Evolutionary conservation across 37 sponge, comb jelly and placozoan species (phyloP).

Genomic region (Eunapius fragilis): DNA sequence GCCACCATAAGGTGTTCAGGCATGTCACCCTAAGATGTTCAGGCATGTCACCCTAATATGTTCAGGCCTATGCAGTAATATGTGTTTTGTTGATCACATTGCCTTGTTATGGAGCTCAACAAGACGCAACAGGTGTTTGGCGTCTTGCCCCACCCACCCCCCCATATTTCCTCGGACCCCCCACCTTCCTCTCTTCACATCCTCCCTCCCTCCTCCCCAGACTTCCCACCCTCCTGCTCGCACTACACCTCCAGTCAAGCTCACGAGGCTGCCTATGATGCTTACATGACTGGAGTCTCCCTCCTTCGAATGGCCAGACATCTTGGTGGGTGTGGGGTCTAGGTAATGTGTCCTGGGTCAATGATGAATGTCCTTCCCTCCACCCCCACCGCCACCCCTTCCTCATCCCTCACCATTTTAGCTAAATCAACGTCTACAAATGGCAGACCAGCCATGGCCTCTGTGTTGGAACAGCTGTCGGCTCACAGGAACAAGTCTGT

Average conservation of each 20-base stretch:
- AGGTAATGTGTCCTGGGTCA: no score
- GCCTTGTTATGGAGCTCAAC: no score
- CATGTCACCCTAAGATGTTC: background rate
- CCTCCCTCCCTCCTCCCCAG: no score
- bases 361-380: no score
- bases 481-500: background rate
- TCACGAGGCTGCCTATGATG: background rate
- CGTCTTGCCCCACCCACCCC: no score
- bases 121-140: no score
- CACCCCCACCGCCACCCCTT: no score
- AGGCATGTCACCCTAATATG: background rate
- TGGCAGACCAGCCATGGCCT: background rate
- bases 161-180: no score
- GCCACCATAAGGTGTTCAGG: background rate
- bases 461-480: background rate
- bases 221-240: background rate
- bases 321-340: background rate
- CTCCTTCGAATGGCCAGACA: background rate
- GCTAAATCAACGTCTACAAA: background rate
- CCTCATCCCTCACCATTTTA: background rate
- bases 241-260: background rate
- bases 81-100: no score
- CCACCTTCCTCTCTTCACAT: no score
- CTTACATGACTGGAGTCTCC: background rate
- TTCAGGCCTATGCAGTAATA: no score